Percentiles rank a stretch among this genome's conserved stretches.
Evolutionary conservation across 2,888 invertebrate genomes (phyloP).

Genomic region (Nomada hirtipes): DNA sequence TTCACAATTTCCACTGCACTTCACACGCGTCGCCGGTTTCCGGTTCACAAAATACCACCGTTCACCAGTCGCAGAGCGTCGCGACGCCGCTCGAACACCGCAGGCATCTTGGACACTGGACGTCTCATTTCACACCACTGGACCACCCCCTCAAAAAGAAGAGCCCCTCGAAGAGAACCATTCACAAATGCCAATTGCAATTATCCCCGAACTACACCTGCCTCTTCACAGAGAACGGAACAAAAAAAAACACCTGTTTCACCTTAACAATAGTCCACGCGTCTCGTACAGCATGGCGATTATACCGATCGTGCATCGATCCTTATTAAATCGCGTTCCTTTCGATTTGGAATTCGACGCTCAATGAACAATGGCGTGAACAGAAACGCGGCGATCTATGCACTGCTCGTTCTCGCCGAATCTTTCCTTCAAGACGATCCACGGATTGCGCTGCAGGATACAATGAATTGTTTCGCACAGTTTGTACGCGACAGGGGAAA

Average conservation of each 20-base stretch:
- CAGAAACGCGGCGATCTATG: background rate
- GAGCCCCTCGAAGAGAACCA: background rate
- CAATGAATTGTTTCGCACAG: background rate
- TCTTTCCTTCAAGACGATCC: too few species aligned
- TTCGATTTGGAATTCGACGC: too few species aligned
- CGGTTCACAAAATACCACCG: constrained; percentile 25
- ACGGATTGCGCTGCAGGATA: background rate
- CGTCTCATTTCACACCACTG: constrained; percentile 45
- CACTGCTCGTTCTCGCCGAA: too few species aligned
- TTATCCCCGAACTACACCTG: background rate
- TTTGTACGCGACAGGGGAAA: background rate
- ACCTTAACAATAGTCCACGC: background rate
- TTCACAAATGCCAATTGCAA: background rate
- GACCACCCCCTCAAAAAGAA: background rate
- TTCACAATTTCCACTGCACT: constrained; percentile 17
- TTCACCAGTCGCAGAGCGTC: constrained; percentile 1
- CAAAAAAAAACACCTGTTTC: constrained; percentile 25
- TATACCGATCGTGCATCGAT: too few species aligned
- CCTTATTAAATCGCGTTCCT: too few species aligned
- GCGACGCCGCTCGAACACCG: constrained; percentile 25
- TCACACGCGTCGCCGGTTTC: constrained; percentile 14
- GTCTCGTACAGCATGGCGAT: background rate
- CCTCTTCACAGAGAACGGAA: too few species aligned
- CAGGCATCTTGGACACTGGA: constrained; percentile 34
- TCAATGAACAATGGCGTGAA: too few species aligned